These are phyloP conservation scores for Drosophila neocordata DNA, from an alignment of 1,140 invertebrate species.

Conservation along the genomic window DNA sequence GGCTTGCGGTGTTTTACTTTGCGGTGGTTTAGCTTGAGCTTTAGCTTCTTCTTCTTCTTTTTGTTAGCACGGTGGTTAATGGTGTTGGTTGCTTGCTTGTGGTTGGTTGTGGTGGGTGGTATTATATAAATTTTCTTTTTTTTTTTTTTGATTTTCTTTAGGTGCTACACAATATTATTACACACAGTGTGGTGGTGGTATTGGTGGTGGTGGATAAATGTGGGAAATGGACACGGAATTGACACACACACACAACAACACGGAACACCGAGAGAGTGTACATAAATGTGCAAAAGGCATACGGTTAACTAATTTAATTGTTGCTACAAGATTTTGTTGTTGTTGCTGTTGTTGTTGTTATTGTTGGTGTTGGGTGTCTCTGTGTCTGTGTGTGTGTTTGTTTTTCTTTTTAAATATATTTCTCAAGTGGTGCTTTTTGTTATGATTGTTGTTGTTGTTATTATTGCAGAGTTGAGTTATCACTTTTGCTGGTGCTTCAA, in stretches of 20 bases:
- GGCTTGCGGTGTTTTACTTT: too few relatives aligned
- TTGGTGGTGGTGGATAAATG: neutral
- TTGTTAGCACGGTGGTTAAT: neutral
- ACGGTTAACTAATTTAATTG: slow-evolving; percentile 2
- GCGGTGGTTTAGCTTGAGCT: too few relatives aligned
- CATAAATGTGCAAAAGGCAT: slow-evolving; percentile 15
- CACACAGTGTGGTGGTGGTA: slow-evolving; percentile 6
- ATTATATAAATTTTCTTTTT: neutral
- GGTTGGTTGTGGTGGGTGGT: slow-evolving; percentile 7
- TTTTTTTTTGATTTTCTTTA: too few relatives aligned
- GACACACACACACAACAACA: slow-evolving; percentile 16
- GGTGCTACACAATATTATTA: slow-evolving; percentile 34
- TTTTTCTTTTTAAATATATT: too few relatives aligned
- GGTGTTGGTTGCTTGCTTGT: slow-evolving; percentile 11
- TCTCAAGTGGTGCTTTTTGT: slow-evolving; percentile 15
- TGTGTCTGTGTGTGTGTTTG: slow-evolving; percentile 28
- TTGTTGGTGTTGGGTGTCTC: slow-evolving; percentile 9
- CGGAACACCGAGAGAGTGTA: slow-evolving; percentile 34
- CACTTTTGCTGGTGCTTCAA: slow-evolving; percentile 24
- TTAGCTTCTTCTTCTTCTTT: too few relatives aligned
- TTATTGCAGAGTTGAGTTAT: neutral
- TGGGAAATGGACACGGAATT: slow-evolving; percentile 12
- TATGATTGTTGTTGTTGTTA: slow-evolving; percentile 18
- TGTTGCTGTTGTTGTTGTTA: slow-evolving; percentile 31
- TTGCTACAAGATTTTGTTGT: neutral